Evolutionary conservation across 2,888 invertebrate species (phyloP).

Genomic region (Protodeltote pygarga): DNA sequence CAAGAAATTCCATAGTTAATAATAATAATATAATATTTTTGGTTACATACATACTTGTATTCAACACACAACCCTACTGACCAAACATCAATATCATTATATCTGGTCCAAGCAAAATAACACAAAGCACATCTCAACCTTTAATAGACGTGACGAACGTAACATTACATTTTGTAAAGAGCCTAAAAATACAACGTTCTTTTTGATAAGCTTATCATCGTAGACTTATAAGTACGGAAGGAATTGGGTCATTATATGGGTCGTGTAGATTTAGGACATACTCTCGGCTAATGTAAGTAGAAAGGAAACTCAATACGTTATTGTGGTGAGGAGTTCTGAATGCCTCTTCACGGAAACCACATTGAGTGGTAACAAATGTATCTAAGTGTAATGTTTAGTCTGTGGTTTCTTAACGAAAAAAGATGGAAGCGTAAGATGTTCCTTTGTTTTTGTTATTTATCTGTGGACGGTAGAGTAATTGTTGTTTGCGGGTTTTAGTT

Average conservation of each 20-base stretch:
- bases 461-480: no score
- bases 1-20: no score
- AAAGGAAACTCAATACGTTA: slow-evolving; percentile 39
- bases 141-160: neutral
- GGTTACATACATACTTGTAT: no score
- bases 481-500: no score
- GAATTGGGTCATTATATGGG: slow-evolving; percentile 36
- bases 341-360: slow-evolving; percentile 23
- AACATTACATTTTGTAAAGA: neutral
- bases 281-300: slow-evolving; percentile 36
- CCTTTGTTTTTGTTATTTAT: no score
- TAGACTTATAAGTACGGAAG: slow-evolving; percentile 23
- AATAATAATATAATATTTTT: no score
- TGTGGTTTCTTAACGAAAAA: no score
- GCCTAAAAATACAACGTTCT: slow-evolving; percentile 3
- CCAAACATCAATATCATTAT: no score
- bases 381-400: neutral
- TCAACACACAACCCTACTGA: no score
- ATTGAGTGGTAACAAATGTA: slow-evolving; percentile 5
- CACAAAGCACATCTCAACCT: neutral
- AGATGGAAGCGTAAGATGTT: no score
- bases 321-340: slow-evolving; percentile 26
- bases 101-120: no score
- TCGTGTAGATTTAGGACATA: slow-evolving; percentile 35
- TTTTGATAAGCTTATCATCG: slow-evolving; percentile 19